Evolutionary conservation across 2,113 vertebrate genomes (phyloP), one percentile per base, ranked within the genome.

Genomic region (Oplegnathus fasciatus): DNA sequence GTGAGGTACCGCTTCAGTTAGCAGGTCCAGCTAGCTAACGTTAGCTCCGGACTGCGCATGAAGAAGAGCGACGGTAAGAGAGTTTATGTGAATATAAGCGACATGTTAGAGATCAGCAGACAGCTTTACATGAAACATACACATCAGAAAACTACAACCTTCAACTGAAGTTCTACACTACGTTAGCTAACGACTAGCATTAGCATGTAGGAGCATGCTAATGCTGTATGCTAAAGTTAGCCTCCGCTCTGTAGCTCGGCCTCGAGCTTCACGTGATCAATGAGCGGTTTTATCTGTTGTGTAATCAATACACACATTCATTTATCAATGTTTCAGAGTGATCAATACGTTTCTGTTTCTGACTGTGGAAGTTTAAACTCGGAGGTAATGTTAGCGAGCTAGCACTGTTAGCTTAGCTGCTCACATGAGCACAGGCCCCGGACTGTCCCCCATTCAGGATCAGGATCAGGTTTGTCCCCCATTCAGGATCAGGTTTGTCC

Each of bases 51-150:
- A 6, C 34, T 37, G 34, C 6, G 34, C 34, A 6, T 37, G 34
- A 37, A 37, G 34, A 37, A 37, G 34, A 37, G 34, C 34, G 6
- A 37, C 34, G 75, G 89, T 91, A 87, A 78, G 86, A 42, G 17
- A 40, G 6, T 75, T 18, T 9, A n/a, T 30, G 1, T 7, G 22
- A 0, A 24, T 24, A 46, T 20, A 3, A 61, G n/a, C 1, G 3
- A 0, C 1, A 2, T 11, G 9, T 7, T 17, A 18, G 8, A n/a
- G 2, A 8, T 7, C 5, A n/a, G 17, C 14, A 0, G 3, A 26
- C 8, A 13, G 26, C 7, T 55, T 55, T 6, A 50, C 48, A 15
- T 24, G 0, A 13, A 34, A 1, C 14, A 4, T 58, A 0, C 2
- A 24, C 9, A 10, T 9, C 1, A 54, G 3, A 18, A 55, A 46